Conservation (phyloP, 2,113 vertebrate species). For the Isurus oxyrinchus region DNA sequence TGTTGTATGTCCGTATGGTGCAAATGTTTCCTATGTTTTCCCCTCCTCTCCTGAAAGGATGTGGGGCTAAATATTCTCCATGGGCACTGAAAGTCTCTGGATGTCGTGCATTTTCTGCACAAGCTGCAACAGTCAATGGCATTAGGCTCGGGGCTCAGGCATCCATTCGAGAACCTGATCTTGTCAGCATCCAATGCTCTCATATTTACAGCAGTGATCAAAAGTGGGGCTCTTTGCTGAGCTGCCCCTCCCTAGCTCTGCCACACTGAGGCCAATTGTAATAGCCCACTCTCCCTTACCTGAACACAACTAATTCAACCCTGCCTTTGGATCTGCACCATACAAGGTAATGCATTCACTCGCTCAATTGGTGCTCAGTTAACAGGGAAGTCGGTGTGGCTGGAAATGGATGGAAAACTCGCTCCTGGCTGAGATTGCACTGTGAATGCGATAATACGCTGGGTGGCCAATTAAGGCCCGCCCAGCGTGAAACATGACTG, state of each 20-base stretch:
- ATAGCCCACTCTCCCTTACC: not conserved
- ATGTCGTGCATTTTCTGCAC: not conserved
- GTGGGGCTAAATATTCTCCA: not conserved
- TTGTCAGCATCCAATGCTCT: not conserved
- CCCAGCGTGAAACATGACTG: too few species aligned
- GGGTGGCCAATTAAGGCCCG: too few species aligned
- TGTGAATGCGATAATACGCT: too few species aligned
- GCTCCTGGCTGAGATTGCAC: too few species aligned
- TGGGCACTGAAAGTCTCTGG: not conserved
- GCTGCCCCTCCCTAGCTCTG: not conserved
- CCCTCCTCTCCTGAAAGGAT: not conserved
- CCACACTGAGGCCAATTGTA: not conserved
- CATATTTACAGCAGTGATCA: not conserved
- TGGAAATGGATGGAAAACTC: too few species aligned
- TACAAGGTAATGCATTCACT: not conserved
- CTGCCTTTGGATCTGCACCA: not conserved
- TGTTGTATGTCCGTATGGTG: not conserved
- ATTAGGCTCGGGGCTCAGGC: not conserved
- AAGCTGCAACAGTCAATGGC: not conserved
- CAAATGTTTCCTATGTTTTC: not conserved
- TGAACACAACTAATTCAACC: not conserved
- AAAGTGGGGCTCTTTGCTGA: not conserved
- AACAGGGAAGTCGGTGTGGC: too few species aligned
- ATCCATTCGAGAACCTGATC: not conserved
- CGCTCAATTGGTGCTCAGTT: not conserved